Percentiles rank a stretch among this genome's conserved stretches.
These are phyloP conservation scores for Anser brachyrhynchus DNA, from an alignment of 2,113 vertebrate species.

Conservation along the genomic window DNA sequence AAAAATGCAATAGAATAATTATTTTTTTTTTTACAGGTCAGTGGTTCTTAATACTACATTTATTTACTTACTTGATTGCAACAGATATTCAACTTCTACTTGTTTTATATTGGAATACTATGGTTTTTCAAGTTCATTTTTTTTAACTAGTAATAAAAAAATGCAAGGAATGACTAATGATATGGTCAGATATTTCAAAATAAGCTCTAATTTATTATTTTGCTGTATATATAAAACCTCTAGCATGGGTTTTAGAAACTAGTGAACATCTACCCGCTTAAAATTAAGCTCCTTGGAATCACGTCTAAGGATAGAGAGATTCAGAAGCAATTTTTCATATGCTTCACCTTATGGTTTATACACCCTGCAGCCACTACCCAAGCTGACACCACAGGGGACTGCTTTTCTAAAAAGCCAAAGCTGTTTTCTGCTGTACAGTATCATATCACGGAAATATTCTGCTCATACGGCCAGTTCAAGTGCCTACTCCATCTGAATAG, in stretches of 20 bases:
- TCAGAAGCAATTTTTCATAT: background rate
- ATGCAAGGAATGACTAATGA: background rate
- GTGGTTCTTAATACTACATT: background rate
- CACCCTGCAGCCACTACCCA: background rate
- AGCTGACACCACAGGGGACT: background rate
- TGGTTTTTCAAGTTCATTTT: background rate
- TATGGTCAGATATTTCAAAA: background rate
- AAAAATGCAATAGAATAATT: constrained; percentile 15
- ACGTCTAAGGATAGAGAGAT: background rate
- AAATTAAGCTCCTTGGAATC: background rate
- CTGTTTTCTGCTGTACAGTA: background rate
- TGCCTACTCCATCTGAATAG: background rate
- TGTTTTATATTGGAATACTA: background rate
- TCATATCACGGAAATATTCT: background rate
- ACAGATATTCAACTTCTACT: background rate
- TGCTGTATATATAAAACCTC: background rate
- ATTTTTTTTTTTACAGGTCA: background rate
- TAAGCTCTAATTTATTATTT: background rate
- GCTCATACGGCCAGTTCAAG: background rate
- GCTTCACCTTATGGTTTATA: background rate
- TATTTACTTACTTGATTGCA: background rate
- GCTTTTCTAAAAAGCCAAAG: background rate
- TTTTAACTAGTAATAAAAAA: background rate
- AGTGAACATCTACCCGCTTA: background rate
- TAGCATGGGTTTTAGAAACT: background rate